Conservation (phyloP, 2,797 vertebrate genomes). For the Leucoraja ocellata region DNA sequence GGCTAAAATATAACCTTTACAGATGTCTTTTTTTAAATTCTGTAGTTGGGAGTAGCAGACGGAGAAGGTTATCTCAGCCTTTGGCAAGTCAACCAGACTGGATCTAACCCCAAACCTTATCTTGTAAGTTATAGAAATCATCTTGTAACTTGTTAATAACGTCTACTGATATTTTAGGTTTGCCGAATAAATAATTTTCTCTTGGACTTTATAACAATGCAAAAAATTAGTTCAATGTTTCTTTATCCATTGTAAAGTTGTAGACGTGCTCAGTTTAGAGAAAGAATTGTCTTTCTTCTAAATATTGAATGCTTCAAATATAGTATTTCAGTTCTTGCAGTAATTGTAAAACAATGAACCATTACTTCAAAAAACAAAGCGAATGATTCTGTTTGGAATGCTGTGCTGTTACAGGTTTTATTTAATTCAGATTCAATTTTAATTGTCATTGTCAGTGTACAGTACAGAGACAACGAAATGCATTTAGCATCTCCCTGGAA, state of each 20-base stretch:
- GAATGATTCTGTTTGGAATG: background rate
- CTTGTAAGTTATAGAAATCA: conserved; percentile 65
- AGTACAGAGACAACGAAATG: too few relatives aligned
- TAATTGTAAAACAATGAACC: background rate
- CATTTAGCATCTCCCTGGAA: too few relatives aligned
- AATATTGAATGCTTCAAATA: background rate
- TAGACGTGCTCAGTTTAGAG: too few relatives aligned
- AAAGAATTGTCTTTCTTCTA: conserved; percentile 19
- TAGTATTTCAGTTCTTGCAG: conserved; percentile 31
- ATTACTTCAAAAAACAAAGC: background rate
- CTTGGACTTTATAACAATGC: conserved; percentile 3
- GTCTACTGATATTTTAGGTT: conserved; percentile 10
- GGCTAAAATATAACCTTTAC: background rate
- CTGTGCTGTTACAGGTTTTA: too few relatives aligned
- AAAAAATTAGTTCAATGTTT: background rate
- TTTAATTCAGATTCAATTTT: too few relatives aligned
- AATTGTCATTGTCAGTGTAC: too few relatives aligned
- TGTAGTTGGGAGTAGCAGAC: conserved; percentile 88
- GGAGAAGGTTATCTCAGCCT: conserved; percentile 95
- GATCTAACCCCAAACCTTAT: conserved; percentile 90
- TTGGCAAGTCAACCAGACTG: conserved; percentile 96
- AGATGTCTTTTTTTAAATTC: conserved; percentile 6
- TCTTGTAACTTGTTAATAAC: background rate
- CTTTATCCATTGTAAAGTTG: conserved; percentile 33
- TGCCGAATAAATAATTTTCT: conserved; percentile 39